Percentiles rank a stretch among this genome's conserved stretches.
These are phyloP conservation scores for Chymomyza amoena DNA, from an alignment of 2,888 invertebrate species.

Conservation along the genomic window DNA sequence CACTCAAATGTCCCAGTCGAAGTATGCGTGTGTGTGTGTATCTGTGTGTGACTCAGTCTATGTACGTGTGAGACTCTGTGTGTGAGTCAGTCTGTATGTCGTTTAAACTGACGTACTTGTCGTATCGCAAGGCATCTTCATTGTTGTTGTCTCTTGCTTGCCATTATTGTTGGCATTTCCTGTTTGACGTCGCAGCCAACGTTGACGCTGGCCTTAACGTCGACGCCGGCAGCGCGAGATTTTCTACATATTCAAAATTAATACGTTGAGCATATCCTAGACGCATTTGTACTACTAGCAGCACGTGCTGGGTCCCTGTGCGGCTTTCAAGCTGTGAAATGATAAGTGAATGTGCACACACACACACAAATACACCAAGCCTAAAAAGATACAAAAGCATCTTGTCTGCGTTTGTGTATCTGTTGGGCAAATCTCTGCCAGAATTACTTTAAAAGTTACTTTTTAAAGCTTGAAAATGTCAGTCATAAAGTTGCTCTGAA, in stretches of 20 bases:
- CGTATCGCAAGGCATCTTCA: conserved; percentile 56
- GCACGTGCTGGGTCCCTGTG: conserved; percentile 3
- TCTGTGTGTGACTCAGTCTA: not conserved
- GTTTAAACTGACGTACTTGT: conserved; percentile 58
- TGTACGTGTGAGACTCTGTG: not conserved
- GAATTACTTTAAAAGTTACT: not conserved
- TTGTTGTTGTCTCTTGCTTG: conserved; percentile 33
- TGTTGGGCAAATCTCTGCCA: not conserved
- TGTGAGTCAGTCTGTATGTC: not conserved
- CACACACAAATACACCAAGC: not conserved
- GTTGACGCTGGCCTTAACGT: not conserved
- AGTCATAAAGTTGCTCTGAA: not conserved
- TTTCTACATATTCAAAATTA: conserved; percentile 73
- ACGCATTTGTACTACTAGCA: conserved; percentile 56
- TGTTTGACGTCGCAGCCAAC: conserved; percentile 31
- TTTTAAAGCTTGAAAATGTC: not conserved
- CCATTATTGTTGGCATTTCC: conserved; percentile 41
- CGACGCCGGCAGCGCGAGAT: conserved; percentile 51
- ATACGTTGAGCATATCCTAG: conserved; percentile 72
- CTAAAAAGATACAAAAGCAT: not conserved
- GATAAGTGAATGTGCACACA: conserved; percentile 5
- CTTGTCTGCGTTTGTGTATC: not conserved
- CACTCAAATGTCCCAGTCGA: conserved; percentile 16
- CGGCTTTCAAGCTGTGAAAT: conserved; percentile 4
- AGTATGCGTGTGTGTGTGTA: conserved; percentile 33